Evolutionary conservation across 2,888 invertebrate species (phyloP).

Genomic region (Pseudanteris insignis): DNA sequence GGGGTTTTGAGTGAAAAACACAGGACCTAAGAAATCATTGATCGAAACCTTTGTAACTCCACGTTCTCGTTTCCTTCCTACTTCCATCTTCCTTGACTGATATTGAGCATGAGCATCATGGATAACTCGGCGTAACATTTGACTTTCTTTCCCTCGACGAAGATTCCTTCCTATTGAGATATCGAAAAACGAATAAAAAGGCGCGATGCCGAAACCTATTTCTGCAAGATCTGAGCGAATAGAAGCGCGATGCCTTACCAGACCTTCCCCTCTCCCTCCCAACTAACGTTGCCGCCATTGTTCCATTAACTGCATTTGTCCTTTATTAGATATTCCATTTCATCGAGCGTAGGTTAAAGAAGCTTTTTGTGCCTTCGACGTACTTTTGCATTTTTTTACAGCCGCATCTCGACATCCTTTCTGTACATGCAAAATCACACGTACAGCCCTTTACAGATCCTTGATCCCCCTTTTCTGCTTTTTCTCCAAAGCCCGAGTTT

Average conservation of each 20-base stretch:
- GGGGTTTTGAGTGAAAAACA: too few species aligned
- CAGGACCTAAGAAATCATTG: slow-evolving; percentile 8
- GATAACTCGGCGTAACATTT: slow-evolving; percentile 41
- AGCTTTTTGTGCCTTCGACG: slow-evolving; percentile 44
- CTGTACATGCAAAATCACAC: slow-evolving; percentile 42
- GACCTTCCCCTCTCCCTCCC: slow-evolving; percentile 9
- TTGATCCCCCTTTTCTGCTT: slow-evolving; percentile 47
- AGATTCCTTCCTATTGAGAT: slow-evolving; percentile 40
- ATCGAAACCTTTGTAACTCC: slow-evolving; percentile 27
- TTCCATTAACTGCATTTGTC: slow-evolving; percentile 56
- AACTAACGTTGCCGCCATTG: too few species aligned
- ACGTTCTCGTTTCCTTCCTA: slow-evolving; percentile 31
- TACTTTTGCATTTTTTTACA: slow-evolving; percentile 33
- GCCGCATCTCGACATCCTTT: slow-evolving; percentile 7
- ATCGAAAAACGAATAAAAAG: slow-evolving; percentile 38
- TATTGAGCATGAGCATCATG: slow-evolving; percentile 35
- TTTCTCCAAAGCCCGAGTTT: slow-evolving; percentile 46
- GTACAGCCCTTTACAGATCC: slow-evolving; percentile 40
- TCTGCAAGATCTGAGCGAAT: slow-evolving; percentile 33
- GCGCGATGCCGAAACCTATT: slow-evolving; percentile 26
- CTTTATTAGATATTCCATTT: slow-evolving; percentile 64
- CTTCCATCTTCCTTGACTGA: slow-evolving; percentile 30
- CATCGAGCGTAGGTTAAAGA: slow-evolving; percentile 56
- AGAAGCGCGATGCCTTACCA: slow-evolving; percentile 8
- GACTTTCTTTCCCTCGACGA: slow-evolving; percentile 34